Base-by-base conservation (phyloP, 2,888 invertebrate genomes). In the Eugnorisma glareosa region DNA sequence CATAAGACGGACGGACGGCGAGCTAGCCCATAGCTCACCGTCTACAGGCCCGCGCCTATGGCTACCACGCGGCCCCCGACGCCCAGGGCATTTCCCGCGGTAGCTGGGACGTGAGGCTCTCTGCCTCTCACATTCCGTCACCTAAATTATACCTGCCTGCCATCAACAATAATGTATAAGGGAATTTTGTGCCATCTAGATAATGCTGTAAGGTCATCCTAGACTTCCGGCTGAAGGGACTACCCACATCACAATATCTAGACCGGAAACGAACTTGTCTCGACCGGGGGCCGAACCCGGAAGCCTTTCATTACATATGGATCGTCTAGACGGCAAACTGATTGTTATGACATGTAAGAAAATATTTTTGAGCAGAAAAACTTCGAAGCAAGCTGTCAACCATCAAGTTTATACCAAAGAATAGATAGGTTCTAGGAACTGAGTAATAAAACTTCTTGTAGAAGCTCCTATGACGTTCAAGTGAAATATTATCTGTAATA, bases 231-330 rank as follows among this genome's bases (percentile, higher is more conserved):
- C 68, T 83, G 67, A 75, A 81, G 68, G 70, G 74, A 73, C 64
- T 63, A 81, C 77, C 84, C 77, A 82, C 81, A 82, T 89, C 88
- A 86, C 81, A 82, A 77, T 83, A 86, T 86, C 86, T 86, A 84
- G 82, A 85, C 88, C 83, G 88, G 86, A 90, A 90, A 88, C 83
- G 85, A 88, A 91, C 86, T 88, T 86, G 89, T 88, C 89, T 78
- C 79, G 76, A 78, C 85, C 83, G 87, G 83, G 89, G 81, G 86
- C 88, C 80, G 80, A 87, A 89, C 84, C 77, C 83, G 81, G 67
- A 74, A 71, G 45, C 40, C 51, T 66, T 74, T 57, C 40, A 74
- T 79, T 84, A 75, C 35, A 66, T 57, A 54, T 45, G 64, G 45
- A 24, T 73, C 51, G 67, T 76, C 70, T 84, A 84, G 59, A 71